Percentiles rank a stretch among this genome's conserved stretches.
Conservation (phyloP, 1,140 invertebrate species). For the Drosophila nebulosa region DNA sequence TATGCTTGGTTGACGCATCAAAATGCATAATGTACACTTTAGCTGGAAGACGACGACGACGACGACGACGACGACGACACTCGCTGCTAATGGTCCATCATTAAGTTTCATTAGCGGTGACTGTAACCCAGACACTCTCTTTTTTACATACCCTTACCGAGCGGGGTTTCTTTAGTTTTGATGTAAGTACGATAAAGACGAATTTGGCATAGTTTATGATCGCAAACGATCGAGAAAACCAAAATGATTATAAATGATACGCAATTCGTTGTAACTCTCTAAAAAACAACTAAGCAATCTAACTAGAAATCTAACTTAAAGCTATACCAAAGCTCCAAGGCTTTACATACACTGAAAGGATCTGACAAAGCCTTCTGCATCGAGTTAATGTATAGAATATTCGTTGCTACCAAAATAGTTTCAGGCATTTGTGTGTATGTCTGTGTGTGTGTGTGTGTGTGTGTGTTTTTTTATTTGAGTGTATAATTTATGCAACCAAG, state of each 20-base stretch:
- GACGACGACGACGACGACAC: constrained; percentile 29
- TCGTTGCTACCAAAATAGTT: background rate
- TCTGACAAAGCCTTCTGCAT: too few species aligned
- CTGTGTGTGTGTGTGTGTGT: too few species aligned
- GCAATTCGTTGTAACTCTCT: too few species aligned
- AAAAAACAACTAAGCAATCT: too few species aligned
- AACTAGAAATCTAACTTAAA: too few species aligned
- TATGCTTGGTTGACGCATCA: constrained; percentile 53
- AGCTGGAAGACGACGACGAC: constrained; percentile 7
- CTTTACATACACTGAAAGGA: too few species aligned
- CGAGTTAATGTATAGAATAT: background rate
- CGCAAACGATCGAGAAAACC: too few species aligned
- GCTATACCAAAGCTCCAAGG: too few species aligned
- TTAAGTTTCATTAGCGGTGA: constrained; percentile 64
- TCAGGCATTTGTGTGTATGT: too few species aligned
- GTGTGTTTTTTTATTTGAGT: constrained; percentile 15
- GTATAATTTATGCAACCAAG: constrained; percentile 59
- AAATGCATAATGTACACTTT: constrained; percentile 65
- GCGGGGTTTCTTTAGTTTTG: background rate
- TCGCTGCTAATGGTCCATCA: constrained; percentile 67
- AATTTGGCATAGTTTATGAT: background rate
- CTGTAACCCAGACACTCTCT: constrained; percentile 15
- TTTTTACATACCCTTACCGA: background rate
- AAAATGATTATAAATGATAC: too few species aligned
- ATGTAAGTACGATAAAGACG: background rate